These are phyloP conservation scores for Lagria hirta DNA, from an alignment of 2,888 invertebrate species.

Conservation along the genomic window DNA sequence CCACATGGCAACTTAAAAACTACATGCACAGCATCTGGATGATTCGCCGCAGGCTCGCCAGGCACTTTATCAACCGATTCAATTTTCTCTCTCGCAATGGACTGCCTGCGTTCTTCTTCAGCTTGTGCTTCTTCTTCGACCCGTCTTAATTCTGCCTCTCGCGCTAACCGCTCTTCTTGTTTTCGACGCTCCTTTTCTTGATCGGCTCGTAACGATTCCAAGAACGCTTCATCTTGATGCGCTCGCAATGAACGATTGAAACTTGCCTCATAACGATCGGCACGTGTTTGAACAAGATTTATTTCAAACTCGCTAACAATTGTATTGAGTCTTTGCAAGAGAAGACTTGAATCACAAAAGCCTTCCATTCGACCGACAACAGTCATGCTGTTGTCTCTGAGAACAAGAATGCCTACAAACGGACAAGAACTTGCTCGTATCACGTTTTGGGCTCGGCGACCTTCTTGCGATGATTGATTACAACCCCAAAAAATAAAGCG, in stretches of 20 bases:
- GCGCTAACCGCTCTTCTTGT: slow-evolving; percentile 59
- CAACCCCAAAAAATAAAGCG: slow-evolving; percentile 94
- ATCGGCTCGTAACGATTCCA: slow-evolving; percentile 87
- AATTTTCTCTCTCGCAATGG: slow-evolving; percentile 68
- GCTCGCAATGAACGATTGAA: slow-evolving; percentile 83
- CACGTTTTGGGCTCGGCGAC: slow-evolving; percentile 88
- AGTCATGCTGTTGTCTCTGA: slow-evolving; percentile 90
- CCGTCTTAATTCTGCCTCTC: slow-evolving; percentile 57
- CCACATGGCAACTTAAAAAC: slow-evolving; percentile 92
- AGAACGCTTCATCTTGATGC: slow-evolving; percentile 93
- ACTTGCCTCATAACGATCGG: slow-evolving; percentile 82
- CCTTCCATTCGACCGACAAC: slow-evolving; percentile 87
- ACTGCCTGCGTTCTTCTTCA: slow-evolving; percentile 54
- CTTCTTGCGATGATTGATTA: slow-evolving; percentile 84
- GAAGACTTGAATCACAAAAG: slow-evolving; percentile 68
- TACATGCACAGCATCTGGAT: slow-evolving; percentile 74
- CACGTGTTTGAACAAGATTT: slow-evolving; percentile 81
- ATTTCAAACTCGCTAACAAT: slow-evolving; percentile 85
- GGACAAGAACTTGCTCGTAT: slow-evolving; percentile 82
- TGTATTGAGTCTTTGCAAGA: slow-evolving; percentile 70
- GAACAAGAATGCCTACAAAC: slow-evolving; percentile 84
- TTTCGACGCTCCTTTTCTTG: slow-evolving; percentile 88
- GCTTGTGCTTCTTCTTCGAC: slow-evolving; percentile 52
- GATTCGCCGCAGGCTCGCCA: slow-evolving; percentile 71
- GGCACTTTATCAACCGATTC: slow-evolving; percentile 68